Evolutionary conservation across 2,797 vertebrate genomes (phyloP), one percentile per base, ranked within the genome.

Genomic region (Eurystomus glaucurus): DNA sequence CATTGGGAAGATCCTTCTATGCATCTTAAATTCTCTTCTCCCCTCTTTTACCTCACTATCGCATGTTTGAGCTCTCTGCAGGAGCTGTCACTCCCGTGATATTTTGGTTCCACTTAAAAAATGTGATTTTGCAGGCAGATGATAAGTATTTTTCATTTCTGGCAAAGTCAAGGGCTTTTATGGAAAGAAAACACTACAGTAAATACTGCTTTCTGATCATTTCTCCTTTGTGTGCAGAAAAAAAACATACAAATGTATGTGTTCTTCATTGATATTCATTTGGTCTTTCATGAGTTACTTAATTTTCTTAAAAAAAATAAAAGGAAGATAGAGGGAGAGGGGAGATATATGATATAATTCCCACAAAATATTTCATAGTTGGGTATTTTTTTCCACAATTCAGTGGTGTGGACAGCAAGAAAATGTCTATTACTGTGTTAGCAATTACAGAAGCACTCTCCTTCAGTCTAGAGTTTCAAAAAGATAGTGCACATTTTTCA

Each of bases 91-190:
- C 17, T 65, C 29, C 23, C n/a, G 15, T 35, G 18, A 37, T 60
- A 26, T 50, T 91, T 75, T 92, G 5, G 8, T 76, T 71, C 86
- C 22, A 46, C 1, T 8, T 58, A 14, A 33, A 18, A 55, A 90
- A 43, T 7, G 2, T 60, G 22, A 50, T 85, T 87, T 95, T 86
- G 22, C 37, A 70, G 39, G 66, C 48, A 81, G 37, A 45, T 54
- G 13, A 60, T 84, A 90, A 76, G 19, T 76, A 62, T 80, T 97
- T 96, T 96, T 94, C 28, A 62, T 90, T 86, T 95, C 83, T 93
- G 72, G 64, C 14, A 93, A 88, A 96, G 95, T 88, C 76, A 89
- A 96, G 81, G n/a, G 37, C 55, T 90, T 71, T 95, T 79, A 28
- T 23, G 17, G 52, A 88, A 94, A 89, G 71, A 89, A 94, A 84